Evolutionary conservation across 1,140 invertebrate species (phyloP).

Genomic region (Calephelis virginiensis): DNA sequence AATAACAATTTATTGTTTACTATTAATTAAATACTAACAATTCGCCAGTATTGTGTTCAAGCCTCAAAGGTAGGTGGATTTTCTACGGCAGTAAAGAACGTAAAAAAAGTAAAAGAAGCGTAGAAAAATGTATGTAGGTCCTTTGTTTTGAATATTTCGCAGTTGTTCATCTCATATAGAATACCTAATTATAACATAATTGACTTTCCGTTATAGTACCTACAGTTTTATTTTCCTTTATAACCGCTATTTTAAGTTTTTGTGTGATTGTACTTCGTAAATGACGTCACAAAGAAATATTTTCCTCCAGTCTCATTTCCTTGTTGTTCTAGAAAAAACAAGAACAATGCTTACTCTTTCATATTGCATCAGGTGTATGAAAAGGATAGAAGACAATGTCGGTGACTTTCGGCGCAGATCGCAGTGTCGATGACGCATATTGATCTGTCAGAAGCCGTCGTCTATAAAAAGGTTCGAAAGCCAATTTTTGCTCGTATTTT

Average conservation of each 20-base stretch:
- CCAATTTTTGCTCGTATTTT: conserved; percentile 79
- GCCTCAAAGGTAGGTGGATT: too few relatives aligned
- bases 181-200: too few relatives aligned
- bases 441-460: conserved; percentile 25
- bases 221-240: not conserved
- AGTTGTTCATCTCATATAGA: too few relatives aligned
- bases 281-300: conserved; percentile 37
- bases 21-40: too few relatives aligned
- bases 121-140: too few relatives aligned
- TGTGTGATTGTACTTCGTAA: conserved; percentile 11
- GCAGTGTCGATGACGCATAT: conserved; percentile 22
- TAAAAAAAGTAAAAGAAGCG: too few relatives aligned
- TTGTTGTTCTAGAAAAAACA: conserved; percentile 33
- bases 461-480: conserved; percentile 29
- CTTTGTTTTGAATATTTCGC: too few relatives aligned
- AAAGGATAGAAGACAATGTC: conserved; percentile 26
- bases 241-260: not conserved
- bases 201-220: too few relatives aligned
- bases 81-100: too few relatives aligned
- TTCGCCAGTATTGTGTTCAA: too few relatives aligned
- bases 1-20: too few relatives aligned
- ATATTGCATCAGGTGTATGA: conserved; percentile 14
- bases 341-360: conserved; percentile 21
- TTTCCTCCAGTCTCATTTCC: conserved; percentile 23
- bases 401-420: conserved; percentile 26